These are phyloP conservation scores for Drosophila kikkawai DNA, from an alignment of 1,140 invertebrate genomes.

Conservation along the genomic window DNA sequence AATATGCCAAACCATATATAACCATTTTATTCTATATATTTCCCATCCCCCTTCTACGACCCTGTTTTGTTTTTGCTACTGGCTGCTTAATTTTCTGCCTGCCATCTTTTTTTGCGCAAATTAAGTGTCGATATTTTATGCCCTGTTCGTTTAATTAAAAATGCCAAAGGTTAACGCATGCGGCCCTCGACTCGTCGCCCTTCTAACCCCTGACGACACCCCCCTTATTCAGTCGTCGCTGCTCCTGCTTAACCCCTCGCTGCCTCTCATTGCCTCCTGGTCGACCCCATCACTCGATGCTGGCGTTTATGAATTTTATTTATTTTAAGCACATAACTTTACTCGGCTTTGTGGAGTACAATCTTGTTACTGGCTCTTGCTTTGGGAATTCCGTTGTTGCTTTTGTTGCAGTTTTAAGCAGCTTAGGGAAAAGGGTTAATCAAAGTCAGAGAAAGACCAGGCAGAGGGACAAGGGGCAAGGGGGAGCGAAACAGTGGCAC, in stretches of 20 bases:
- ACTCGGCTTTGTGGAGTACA: slow-evolving; percentile 45
- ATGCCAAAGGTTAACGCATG: slow-evolving; percentile 81
- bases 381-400: slow-evolving; percentile 35
- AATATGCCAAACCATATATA: too few species aligned
- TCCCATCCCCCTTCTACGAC: neutral
- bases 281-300: slow-evolving; percentile 44
- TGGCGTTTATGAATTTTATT: slow-evolving; percentile 75
- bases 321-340: slow-evolving; percentile 74
- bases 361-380: slow-evolving; percentile 57
- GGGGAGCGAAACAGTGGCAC: slow-evolving; percentile 19
- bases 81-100: slow-evolving; percentile 77
- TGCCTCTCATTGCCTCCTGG: neutral
- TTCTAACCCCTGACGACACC: slow-evolving; percentile 20
- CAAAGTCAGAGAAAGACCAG: slow-evolving; percentile 45
- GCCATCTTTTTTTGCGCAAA: slow-evolving; percentile 76
- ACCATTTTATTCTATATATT: neutral
- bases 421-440: slow-evolving; percentile 73
- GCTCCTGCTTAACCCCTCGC: neutral
- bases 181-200: slow-evolving; percentile 41
- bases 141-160: slow-evolving; percentile 81
- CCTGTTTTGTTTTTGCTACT: slow-evolving; percentile 44
- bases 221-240: neutral
- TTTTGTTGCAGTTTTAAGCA: slow-evolving; percentile 74
- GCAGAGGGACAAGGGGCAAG: neutral
- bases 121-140: slow-evolving; percentile 83